Base-by-base conservation (phyloP, 2,797 vertebrate genomes). In the Schizopygopsis pylzovi region DNA sequence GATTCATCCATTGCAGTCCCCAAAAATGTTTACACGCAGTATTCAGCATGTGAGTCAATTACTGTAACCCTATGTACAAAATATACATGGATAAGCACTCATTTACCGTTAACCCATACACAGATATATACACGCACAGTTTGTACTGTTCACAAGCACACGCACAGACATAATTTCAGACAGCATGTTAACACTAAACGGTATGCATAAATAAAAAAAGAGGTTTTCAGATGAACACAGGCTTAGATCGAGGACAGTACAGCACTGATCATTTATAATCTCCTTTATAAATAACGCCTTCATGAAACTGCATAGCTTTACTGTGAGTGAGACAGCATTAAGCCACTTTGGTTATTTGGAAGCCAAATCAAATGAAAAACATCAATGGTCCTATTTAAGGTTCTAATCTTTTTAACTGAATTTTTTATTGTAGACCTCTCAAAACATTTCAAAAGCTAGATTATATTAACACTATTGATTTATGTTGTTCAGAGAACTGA, bases 71-170 rank as follows among this genome's bases (percentile, higher is more conserved):
- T 86, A 78, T 88, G 77, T 88, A 90, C 89, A 90, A 67, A n/a
- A 90, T 85, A 75, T 88, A 89, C 86, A 89, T 65, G 72, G 47
- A 61, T 22, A 85, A 81, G 68, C 81, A 89, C 85, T 77, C 92
- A 89, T 93, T 78, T 92, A 93, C 65, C 72, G 88, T 93, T 78
- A 92, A 93, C 56, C 72, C 65, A 92, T 93, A 94, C 84, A 88
- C 86, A 89, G 71, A 80, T 90, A 85, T 87, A 89, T 88, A 61
- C 39, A 80, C 49, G 76, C 65, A 87, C 84, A 72, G 33, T 79
- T 68, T 82, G 73, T 82, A 87, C 86, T 63, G 41, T 79, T n/a
- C 85, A 78, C 45, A 84, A 70, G 33, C 86, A 75, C 33, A 82
- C 11, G 71, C 33, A 82, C 11, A 84, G 56, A 89, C 85, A 89